Evolutionary conservation across 1,140 invertebrate species (phyloP).

Genomic region (Drosophila suzukii): DNA sequence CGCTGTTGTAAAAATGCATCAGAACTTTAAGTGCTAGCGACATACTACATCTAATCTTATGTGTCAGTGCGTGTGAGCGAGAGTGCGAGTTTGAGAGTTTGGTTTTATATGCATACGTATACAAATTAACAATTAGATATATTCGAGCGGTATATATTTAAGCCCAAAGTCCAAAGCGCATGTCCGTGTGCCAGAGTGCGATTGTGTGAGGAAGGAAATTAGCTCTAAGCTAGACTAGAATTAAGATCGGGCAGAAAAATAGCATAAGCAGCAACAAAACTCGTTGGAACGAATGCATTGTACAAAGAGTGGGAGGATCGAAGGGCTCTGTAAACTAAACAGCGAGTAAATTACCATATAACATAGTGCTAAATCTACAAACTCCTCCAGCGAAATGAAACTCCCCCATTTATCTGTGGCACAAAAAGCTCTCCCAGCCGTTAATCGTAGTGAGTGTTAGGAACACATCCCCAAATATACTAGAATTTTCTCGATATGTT

Average conservation of each 20-base stretch:
- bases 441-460: conserved; percentile 25
- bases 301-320: conserved; percentile 48
- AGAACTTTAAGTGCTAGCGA: conserved; percentile 27
- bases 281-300: conserved; percentile 56
- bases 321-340: conserved; percentile 22
- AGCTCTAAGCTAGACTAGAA: conserved; percentile 64
- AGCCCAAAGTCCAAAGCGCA: conserved; percentile 80
- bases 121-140: conserved; percentile 59
- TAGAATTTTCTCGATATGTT: conserved; percentile 55
- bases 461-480: conserved; percentile 5
- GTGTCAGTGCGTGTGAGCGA: conserved; percentile 26
- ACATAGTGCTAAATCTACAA: conserved; percentile 41
- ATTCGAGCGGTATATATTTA: conserved; percentile 64
- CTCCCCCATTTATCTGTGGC: conserved; percentile 33
- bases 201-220: conserved; percentile 42
- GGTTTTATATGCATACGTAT: conserved; percentile 72
- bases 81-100: conserved; percentile 30
- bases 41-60: conserved; percentile 23
- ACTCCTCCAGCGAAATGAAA: conserved; percentile 1
- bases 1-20: conserved; percentile 46
- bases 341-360: conserved; percentile 47
- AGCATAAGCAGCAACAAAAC: conserved; percentile 21
- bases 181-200: conserved; percentile 33
- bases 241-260: conserved; percentile 38
- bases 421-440: conserved; percentile 36